Conservation (phyloP, 2,888 invertebrate genomes). For the Osmoderma eremita region DNA sequence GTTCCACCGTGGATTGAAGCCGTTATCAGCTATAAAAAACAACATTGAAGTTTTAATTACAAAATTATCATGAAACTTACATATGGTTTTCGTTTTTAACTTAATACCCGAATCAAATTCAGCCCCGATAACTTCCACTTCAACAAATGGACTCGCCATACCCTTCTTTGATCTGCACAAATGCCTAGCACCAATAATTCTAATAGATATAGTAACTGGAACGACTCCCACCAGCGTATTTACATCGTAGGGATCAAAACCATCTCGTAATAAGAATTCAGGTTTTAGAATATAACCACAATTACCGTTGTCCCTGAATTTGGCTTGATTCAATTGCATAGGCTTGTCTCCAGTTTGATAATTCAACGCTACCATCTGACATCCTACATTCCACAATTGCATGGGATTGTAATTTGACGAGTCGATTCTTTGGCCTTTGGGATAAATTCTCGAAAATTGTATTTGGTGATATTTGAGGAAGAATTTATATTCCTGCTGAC, state of each 20-base stretch:
- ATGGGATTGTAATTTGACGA: conserved; percentile 97
- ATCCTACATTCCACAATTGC: conserved; percentile 94
- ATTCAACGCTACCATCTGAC: conserved; percentile 97
- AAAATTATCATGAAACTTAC: conserved; percentile 66
- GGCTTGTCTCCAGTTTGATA: conserved; percentile 96
- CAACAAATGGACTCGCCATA: conserved; percentile 89
- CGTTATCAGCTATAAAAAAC: conserved; percentile 82
- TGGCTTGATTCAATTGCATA: conserved; percentile 96
- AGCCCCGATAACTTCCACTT: conserved; percentile 89
- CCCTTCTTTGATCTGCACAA: conserved; percentile 85
- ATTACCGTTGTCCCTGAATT: conserved; percentile 90
- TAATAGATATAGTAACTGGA: conserved; percentile 74
- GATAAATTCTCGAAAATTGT: conserved; percentile 95
- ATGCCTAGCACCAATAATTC: conserved; percentile 90
- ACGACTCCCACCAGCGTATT: conserved; percentile 69
- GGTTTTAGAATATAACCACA: conserved; percentile 95
- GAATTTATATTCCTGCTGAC: conserved; percentile 78
- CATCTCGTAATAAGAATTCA: conserved; percentile 83
- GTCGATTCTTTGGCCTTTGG: conserved; percentile 92
- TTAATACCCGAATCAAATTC: conserved; percentile 87
- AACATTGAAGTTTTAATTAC: background rate
- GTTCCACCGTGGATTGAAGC: conserved; percentile 93
- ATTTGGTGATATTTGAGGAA: conserved; percentile 74
- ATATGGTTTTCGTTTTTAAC: conserved; percentile 84
- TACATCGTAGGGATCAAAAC: conserved; percentile 81